Base-by-base conservation (phyloP, 1,140 invertebrate genomes). In the Pinna nobilis region DNA sequence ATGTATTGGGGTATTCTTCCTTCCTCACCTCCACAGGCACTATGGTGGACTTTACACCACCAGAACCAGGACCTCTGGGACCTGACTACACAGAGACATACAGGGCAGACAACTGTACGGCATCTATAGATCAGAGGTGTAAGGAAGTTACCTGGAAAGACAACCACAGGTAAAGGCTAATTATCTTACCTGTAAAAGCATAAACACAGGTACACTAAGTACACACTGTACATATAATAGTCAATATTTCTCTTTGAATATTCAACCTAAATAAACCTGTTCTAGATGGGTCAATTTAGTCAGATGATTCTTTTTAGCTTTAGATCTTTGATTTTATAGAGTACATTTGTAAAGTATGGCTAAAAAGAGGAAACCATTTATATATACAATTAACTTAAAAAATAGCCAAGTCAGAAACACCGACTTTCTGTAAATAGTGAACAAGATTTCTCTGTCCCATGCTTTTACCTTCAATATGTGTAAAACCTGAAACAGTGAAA, bases 21-120 rank as follows among this genome's bases (percentile, higher is more conserved):
- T 39, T 63, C 32, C 37, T 73, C 11, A 49, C 53, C 23, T 63
- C 65, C 18, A 47, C 35, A 15, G 75, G 70, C 18, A 77, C 70
- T n/a, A 55, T 74, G 9, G 55, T 71, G 4, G 74, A 76, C 57
- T 71, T 76, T 32, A 76, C 74, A 15, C 68, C 74, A 28, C 74
- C 74, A 33, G 74, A 71, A 39, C 69, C 74, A 65, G 74, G 74
- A n/a, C 47, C 44, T 57, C 33, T 70, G 1, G 66, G 47, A 55
- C 25, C 44, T 13, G 47, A 23, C 2, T 39, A 35, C 37, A n/a
- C 18, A 53, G 73, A 75, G 30, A 41, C 41, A 2, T 2, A 70
- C 9, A 50, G 23, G 20, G 32, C 55, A 4, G 73, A 75, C 61
- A 41, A 63, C 23, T 75, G 73, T 64, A 23, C 33, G 15, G 73